Base-by-base conservation (phyloP, 2,888 invertebrate species). In the Scaptomyza cyrtandrae region DNA sequence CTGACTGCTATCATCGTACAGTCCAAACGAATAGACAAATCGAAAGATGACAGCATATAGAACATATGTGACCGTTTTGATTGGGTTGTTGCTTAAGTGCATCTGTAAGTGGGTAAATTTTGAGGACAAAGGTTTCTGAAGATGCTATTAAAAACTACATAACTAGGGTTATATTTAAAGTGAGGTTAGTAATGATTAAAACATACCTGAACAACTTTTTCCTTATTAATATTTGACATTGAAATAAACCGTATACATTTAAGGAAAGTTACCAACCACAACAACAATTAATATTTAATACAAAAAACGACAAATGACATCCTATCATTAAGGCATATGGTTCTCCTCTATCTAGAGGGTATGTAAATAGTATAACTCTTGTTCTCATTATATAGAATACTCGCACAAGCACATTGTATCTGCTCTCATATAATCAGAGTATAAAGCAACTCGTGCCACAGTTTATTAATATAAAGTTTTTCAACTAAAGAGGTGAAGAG, bases 381-480 rank as follows among this genome's bases (percentile, higher is more conserved):
- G 16, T 46, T 35, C 54, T 53, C 65, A 48, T 48, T 65, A 41
- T 19, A 65, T 14, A 24, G 11, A 13, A 46, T 13, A 16, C 33
- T 19, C 43, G 59, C 24, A 53, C 35, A 45, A 52, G 39, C 46
- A 66, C 57, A 33, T 29, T 29, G 29, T 29, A 29, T 6, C 7
- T 29, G 46, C 48, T 68, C 60, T 57, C 54, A 54, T 49, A 56
- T 77, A 78, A 75, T 77, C 68, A 73, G 59, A 44, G 68, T 63
- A 77, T 77, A 67, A 68, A 75, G 62, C 68, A 68, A 31, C 16
- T 49, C 44, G 63, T 52, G 68, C 60, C 60, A 53, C 85, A 89
- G 89, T 90, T 90, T 85, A 89, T 90, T 89, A 86, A 90, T 89
- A 88, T 80, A 82, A 75, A 77, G 76, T 71, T 84, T 77, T 54